Base-by-base conservation (phyloP, 2,113 vertebrate genomes). In the Phyllopteryx taeniolatus region DNA sequence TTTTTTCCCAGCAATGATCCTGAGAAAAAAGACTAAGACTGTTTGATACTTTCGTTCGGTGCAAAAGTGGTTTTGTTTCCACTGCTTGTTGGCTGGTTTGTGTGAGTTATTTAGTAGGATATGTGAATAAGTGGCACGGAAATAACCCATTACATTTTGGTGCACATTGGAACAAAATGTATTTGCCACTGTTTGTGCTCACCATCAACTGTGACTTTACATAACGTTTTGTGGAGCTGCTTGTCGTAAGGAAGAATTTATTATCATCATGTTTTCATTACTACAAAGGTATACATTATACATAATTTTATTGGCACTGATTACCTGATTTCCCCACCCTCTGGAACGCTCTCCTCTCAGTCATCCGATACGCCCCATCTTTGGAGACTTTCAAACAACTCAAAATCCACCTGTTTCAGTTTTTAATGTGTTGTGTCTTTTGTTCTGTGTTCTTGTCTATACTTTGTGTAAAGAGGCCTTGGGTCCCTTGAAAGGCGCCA, bases 1-100 rank as follows among this genome's bases (percentile, higher is more conserved):
- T 79, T 71, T 72, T 57, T 82, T 75, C n/a, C 78, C 63, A 79
- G 22, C 27, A 35, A 35, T 61, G 31, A 59, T 60, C 49, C 33
- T 31, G 60, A 71, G 69, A 77, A 75, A 74, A 75, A 51, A 51
- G 46, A 19, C 33, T 8, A 17, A 27, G 44, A 47, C 47, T 66
- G n/a, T 47, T 66, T 61, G 31, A 9, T 35, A 31, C 43, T 13
- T 43, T 42, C 10, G 39, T 20, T 22, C 7, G n/a, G 43, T 8
- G 20, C 43, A 12, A 65, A 65, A 65, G 42, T n/a, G 4, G 33
- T 20, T 20, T 64, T 43, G 35, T n/a, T 64, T 43, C 19, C 60
- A 42, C 17, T 10, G 15, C 7, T 39, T 43, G 39, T 64, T 64
- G 27, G 4, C 27, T 60, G 27, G 57, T 33, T 62, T 44, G n/a